Evolutionary conservation across 2,888 invertebrate genomes (phyloP).

Genomic region (Lepetodrilus schrolli): DNA sequence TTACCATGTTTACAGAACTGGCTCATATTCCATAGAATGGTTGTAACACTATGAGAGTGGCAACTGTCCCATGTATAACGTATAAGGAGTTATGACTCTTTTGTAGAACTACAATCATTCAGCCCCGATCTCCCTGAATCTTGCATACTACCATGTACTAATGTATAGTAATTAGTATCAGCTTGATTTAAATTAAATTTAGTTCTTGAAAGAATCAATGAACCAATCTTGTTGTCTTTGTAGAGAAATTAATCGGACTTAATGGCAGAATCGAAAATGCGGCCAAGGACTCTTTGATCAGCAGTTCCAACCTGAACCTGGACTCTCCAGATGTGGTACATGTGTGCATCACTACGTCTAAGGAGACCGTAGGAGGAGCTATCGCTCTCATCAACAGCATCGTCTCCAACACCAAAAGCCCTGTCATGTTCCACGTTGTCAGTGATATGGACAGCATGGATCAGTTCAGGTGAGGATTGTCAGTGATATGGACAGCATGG

Average conservation of each 20-base stretch:
- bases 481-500: neutral
- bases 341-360: constrained; percentile 66
- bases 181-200: too few species aligned
- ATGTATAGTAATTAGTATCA: too few species aligned
- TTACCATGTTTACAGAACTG: too few species aligned
- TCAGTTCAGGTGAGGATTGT: constrained; percentile 52
- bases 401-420: constrained; percentile 61
- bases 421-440: constrained; percentile 70
- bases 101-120: too few species aligned
- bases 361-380: constrained; percentile 69
- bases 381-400: constrained; percentile 73
- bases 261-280: neutral
- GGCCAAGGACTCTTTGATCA: neutral
- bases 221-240: neutral
- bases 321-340: constrained; percentile 41
- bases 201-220: neutral
- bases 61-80: too few species aligned
- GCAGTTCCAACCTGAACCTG: neutral
- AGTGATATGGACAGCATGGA: constrained; percentile 51
- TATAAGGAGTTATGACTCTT: too few species aligned
- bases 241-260: neutral
- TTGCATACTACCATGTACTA: too few species aligned
- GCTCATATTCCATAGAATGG: too few species aligned
- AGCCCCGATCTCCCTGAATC: too few species aligned
- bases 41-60: too few species aligned